These are phyloP conservation scores for Sanderia malayensis DNA, from an alignment of 30 jellyfish, hydroid and myxozoan species.

Conservation along the genomic window DNA sequence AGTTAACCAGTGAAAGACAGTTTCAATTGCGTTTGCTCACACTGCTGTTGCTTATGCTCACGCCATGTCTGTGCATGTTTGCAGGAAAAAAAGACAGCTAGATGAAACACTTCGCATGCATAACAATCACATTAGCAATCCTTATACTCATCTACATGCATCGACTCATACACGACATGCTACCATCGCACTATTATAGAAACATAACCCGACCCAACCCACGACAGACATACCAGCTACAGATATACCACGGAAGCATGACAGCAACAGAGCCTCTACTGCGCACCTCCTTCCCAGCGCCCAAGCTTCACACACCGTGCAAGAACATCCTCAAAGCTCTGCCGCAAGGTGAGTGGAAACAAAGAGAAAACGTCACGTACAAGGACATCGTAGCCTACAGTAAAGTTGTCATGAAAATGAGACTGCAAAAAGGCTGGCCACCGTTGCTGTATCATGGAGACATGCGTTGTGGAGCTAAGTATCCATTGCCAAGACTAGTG, in stretches of 20 bases:
- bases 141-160: constrained; percentile 41
- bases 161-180: constrained; percentile 44
- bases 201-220: constrained; percentile 23
- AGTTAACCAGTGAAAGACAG: too few relatives aligned
- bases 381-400: constrained; percentile 44
- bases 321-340: constrained; percentile 30
- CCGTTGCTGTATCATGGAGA: constrained; percentile 69
- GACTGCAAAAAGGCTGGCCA: constrained; percentile 94
- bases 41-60: too few relatives aligned
- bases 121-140: constrained; percentile 24
- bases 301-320: constrained; percentile 25
- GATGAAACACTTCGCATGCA: constrained; percentile 58
- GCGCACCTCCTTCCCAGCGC: too few relatives aligned
- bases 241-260: too few relatives aligned
- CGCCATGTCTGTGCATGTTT: neutral
- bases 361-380: constrained; percentile 32
- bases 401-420: constrained; percentile 64
- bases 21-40: too few relatives aligned
- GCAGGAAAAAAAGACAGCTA: constrained; percentile 4
- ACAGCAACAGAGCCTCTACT: too few relatives aligned
- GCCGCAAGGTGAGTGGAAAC: constrained; percentile 82
- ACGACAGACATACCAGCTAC: neutral
- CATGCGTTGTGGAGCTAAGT: constrained; percentile 76
- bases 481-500: constrained; percentile 79
- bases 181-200: constrained; percentile 30